Base-by-base conservation (phyloP, 2,113 vertebrate species). In the Callipepla squamata region DNA sequence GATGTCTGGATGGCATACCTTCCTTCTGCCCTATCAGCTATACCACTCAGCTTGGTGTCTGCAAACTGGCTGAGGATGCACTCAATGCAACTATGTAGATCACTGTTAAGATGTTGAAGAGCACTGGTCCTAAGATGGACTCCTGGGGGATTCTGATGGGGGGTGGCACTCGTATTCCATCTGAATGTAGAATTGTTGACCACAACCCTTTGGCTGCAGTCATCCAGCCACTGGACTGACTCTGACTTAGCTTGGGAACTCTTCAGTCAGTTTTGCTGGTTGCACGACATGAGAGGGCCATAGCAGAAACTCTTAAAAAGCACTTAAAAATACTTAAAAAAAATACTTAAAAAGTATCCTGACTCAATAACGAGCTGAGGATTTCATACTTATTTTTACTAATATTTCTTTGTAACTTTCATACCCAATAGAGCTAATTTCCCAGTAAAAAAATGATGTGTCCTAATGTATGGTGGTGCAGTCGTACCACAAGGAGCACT, bases 401-500 rank as follows among this genome's bases (percentile, higher is more conserved):
- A 65, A 10, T 28, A 25, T 73, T 87, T 63, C 82, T 38, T 8
- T 16, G 5, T 38, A 20, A 38, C 59, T 88, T 78, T 51, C 12
- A 15, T 21, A 82, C 14, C 21, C 28, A 32, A 9, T 30, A n/a
- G 69, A 81, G 18, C 36, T 51, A 11, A 78, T 78, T 68, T 48
- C 42, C 18, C 16, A 38, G 25, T 57, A 69, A 51, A 9, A 34
- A 11, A 45, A 57, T 32, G 30, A 0, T 6, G 10, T 69, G 11
- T 66, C 48, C 28, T 57, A 6, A 32, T 16, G 18, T 32, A 17
- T 2, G 2, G 8, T 16, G 23, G 23, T 20, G 30, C 36, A 55
- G 18, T 9, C 44, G 1, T 3, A 7, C 28, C 61, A 65, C 4
- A 8, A 1, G 1, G 20, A 20, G 12, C 5, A 2, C 32, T 26